These are phyloP conservation scores for Sabatieria punctata DNA, from an alignment of 2,888 invertebrate genomes.

Conservation along the genomic window DNA sequence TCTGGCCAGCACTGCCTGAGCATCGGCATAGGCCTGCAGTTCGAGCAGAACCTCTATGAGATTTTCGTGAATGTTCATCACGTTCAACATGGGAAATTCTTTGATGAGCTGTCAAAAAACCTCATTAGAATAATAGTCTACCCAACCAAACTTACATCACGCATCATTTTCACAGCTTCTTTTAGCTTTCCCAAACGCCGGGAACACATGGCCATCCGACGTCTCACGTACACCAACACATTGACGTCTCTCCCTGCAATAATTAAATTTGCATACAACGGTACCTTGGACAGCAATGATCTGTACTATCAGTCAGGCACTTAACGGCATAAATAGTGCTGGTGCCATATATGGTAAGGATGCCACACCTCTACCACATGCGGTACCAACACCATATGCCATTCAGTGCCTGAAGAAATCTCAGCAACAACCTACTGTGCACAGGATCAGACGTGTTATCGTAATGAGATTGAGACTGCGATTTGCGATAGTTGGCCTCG, in stretches of 20 bases:
- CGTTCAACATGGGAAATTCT: constrained; percentile 85
- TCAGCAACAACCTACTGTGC: constrained; percentile 51
- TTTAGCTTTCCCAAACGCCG: constrained; percentile 77
- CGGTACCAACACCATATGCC: too few species aligned
- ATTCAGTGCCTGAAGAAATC: too few species aligned
- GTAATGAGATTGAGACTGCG: constrained; percentile 62
- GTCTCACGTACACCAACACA: constrained; percentile 77
- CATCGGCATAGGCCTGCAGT: constrained; percentile 90
- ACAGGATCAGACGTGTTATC: constrained; percentile 53
- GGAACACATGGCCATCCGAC: constrained; percentile 91
- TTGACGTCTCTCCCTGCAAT: constrained; percentile 63
- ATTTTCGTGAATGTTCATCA: constrained; percentile 84
- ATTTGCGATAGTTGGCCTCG: constrained; percentile 58
- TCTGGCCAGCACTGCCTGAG: constrained; percentile 73
- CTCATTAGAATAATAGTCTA: neutral
- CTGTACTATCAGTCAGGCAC: too few species aligned
- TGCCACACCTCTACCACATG: too few species aligned
- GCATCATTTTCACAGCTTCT: constrained; percentile 87
- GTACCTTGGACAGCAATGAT: too few species aligned
- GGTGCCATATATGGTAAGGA: too few species aligned
- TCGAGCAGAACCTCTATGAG: constrained; percentile 82
- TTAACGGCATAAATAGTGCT: too few species aligned
- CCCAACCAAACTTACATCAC: constrained; percentile 55
- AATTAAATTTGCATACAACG: too few species aligned
- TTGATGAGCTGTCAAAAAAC: constrained; percentile 75